A percentile compares a stretch with the other conserved stretches of the same genome.
Evolutionary conservation across 1,140 invertebrate genomes (phyloP).

Genomic region (Drosophila busckii): DNA sequence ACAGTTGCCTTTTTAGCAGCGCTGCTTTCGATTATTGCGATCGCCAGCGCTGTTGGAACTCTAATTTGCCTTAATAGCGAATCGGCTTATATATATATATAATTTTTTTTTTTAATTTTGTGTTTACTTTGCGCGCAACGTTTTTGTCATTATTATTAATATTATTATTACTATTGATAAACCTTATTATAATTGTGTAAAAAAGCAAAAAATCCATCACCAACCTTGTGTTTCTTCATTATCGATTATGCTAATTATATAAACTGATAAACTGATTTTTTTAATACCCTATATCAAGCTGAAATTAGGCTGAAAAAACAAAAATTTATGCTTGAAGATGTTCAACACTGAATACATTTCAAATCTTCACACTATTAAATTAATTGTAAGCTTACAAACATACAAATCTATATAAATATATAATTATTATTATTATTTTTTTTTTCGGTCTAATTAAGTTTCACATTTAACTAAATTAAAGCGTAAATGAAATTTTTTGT

Average conservation of each 20-base stretch:
- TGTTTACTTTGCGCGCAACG: slow-evolving; percentile 13
- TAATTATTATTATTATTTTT: background rate
- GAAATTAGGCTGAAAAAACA: slow-evolving; percentile 15
- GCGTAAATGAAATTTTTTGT: background rate
- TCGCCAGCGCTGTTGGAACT: slow-evolving; percentile 40
- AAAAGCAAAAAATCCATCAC: slow-evolving; percentile 14
- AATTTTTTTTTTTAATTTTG: slow-evolving; percentile 13
- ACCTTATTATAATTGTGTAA: background rate
- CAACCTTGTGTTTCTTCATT: slow-evolving; percentile 29
- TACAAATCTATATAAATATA: background rate
- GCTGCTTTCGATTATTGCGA: background rate
- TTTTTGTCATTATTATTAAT: slow-evolving; percentile 7
- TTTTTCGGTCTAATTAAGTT: background rate
- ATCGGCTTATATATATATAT: slow-evolving; percentile 28
- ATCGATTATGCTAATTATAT: slow-evolving; percentile 3
- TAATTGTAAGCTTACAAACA: slow-evolving; percentile 22
- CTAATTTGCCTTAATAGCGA: slow-evolving; percentile 69
- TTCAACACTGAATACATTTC: slow-evolving; percentile 6
- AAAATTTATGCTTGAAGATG: background rate
- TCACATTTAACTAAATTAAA: background rate
- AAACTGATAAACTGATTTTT: slow-evolving; percentile 1
- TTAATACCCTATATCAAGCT: background rate
- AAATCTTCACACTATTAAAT: slow-evolving; percentile 25
- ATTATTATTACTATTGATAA: slow-evolving; percentile 10
- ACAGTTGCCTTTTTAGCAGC: background rate